A percentile compares a stretch with the other conserved stretches of the same genome.
Conservation (phyloP, 37 sponge, comb jelly and placozoan genomes). For the Tethya wilhelma region DNA sequence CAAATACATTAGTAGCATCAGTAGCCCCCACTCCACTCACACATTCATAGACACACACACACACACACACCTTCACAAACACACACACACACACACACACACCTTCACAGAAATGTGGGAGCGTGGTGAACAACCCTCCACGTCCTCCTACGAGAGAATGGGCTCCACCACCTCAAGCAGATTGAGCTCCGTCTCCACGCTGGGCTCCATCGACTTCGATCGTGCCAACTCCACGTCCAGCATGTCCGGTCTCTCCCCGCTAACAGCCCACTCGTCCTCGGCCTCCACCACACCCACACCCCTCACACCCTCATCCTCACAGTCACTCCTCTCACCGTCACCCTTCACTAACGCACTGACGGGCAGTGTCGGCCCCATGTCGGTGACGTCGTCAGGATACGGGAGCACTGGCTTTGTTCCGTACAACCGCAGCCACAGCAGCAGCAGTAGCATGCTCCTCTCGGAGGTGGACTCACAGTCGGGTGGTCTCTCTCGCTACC, state of each 20-base stretch:
- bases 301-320: constrained; percentile 30
- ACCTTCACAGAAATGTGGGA: constrained; percentile 43
- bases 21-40: too few relatives aligned
- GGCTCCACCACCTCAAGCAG: constrained; percentile 17
- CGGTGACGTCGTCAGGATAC: too few relatives aligned
- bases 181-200: constrained; percentile 24
- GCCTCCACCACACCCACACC: constrained; percentile 22
- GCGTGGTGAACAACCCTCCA: constrained; percentile 40
- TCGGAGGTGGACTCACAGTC: background rate
- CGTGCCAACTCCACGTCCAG: constrained; percentile 42
- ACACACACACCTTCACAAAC: background rate
- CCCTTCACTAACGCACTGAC: constrained; percentile 16
- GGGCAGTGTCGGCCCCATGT: too few relatives aligned
- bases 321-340: constrained; percentile 37
- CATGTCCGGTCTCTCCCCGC: background rate
- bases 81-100: background rate
- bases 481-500: background rate
- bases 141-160: background rate
- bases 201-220: constrained; percentile 5
- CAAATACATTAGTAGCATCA: too few relatives aligned
- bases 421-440: constrained; percentile 26
- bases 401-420: background rate
- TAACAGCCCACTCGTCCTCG: background rate
- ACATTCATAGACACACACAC: background rate
- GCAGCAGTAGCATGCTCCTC: constrained; percentile 34